phyloP scores from a whole-genome alignment of 2,888 invertebrate genomes.

The Drosophila flavopinicola region DNA sequence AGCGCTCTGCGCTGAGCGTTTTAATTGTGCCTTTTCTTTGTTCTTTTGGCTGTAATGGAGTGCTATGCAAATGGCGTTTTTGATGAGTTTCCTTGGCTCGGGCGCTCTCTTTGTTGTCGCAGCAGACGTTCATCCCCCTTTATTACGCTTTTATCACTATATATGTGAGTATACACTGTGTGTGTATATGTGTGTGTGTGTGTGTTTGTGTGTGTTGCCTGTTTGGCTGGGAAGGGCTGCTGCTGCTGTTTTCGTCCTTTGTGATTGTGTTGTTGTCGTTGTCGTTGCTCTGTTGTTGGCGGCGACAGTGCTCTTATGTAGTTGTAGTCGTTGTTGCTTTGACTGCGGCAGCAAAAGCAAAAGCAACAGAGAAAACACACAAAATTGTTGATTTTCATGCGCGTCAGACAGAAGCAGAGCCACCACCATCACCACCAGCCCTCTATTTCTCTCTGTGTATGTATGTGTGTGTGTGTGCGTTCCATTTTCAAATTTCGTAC shows the following conservation, averaged over 20 bases:
- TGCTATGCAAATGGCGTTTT: slow-evolving; percentile 82
- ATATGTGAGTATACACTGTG: slow-evolving; percentile 6
- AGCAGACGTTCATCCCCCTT: slow-evolving; percentile 77
- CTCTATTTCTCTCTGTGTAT: slow-evolving; percentile 16
- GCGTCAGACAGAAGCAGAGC: slow-evolving; percentile 69
- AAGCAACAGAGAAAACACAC: slow-evolving; percentile 28
- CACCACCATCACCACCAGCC: slow-evolving; percentile 46
- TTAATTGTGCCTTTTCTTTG: slow-evolving; percentile 80
- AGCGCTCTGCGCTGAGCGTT: slow-evolving; percentile 50
- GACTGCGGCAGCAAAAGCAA: slow-evolving; percentile 42
- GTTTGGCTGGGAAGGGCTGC: slow-evolving; percentile 60
- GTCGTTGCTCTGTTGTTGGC: slow-evolving; percentile 70
- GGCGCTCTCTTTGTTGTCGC: slow-evolving; percentile 70
- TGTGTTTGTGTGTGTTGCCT: slow-evolving; percentile 48
- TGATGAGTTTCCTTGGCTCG: slow-evolving; percentile 74
- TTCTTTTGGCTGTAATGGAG: slow-evolving; percentile 80
- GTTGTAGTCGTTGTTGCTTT: slow-evolving; percentile 52
- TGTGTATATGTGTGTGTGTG: slow-evolving; percentile 22
- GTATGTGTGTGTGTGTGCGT: slow-evolving; percentile 51
- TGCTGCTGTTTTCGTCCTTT: slow-evolving; percentile 50
- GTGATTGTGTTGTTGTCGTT: slow-evolving; percentile 58
- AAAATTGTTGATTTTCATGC: slow-evolving; percentile 57
- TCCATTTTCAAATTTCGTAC: slow-evolving; percentile 81
- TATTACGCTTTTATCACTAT: slow-evolving; percentile 43
- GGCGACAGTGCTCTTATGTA: slow-evolving; percentile 47